Percentiles rank a stretch among this genome's conserved stretches.
phyloP scores from a whole-genome alignment of 2,888 invertebrate genomes.

The Ormia ochracea region DNA sequence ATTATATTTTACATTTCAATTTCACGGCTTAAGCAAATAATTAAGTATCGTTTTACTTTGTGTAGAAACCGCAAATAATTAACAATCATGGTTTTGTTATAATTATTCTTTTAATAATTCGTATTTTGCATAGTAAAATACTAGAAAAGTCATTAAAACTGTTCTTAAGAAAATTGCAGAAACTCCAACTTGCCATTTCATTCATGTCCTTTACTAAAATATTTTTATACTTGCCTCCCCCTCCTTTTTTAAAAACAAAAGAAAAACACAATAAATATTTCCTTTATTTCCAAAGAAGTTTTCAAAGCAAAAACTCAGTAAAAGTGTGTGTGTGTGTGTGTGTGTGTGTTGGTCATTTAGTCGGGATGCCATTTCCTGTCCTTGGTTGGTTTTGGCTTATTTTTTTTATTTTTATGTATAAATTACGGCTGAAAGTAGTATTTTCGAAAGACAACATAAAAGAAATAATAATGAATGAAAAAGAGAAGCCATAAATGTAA shows the following conservation, averaged over 20 bases:
- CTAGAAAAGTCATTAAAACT: not conserved
- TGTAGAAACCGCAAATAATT: not conserved
- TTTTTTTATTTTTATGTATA: constrained; percentile 19
- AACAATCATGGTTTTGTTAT: not conserved
- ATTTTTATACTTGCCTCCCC: not conserved
- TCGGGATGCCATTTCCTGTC: not conserved
- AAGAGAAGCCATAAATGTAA: constrained; percentile 5
- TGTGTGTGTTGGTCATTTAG: not conserved
- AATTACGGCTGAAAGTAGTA: not conserved
- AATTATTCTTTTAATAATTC: not conserved
- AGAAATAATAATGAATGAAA: not conserved
- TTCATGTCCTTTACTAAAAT: not conserved
- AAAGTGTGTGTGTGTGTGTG: constrained; percentile 9
- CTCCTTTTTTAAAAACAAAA: not conserved
- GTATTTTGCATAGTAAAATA: not conserved
- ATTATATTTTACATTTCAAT: too few relatives aligned
- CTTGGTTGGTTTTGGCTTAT: not conserved
- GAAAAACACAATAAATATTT: not conserved
- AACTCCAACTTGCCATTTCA: not conserved
- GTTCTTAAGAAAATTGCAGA: not conserved
- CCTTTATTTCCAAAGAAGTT: not conserved
- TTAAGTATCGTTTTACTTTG: too few relatives aligned
- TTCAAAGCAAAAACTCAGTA: constrained; percentile 17
- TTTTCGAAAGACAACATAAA: not conserved
- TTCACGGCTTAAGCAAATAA: too few relatives aligned